These are phyloP conservation scores for Caradrina clavipalpis DNA, from an alignment of 2,888 invertebrate species.

Conservation along the genomic window DNA sequence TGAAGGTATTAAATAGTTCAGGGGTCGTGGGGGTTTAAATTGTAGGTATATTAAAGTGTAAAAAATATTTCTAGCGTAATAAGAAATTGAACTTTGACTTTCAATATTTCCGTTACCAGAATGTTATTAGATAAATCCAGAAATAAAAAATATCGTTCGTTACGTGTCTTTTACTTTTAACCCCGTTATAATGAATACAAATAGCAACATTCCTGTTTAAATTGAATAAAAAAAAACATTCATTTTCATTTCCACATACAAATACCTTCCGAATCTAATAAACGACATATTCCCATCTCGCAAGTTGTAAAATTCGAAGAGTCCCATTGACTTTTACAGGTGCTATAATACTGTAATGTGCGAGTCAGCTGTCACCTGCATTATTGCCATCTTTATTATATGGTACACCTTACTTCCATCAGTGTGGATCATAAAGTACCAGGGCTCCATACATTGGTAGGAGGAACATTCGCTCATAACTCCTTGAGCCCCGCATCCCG, in stretches of 20 bases:
- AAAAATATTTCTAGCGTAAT: too few relatives aligned
- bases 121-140: too few relatives aligned
- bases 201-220: not conserved
- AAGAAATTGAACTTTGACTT: too few relatives aligned
- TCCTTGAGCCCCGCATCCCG: constrained; percentile 32
- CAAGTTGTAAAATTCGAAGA: constrained; percentile 50
- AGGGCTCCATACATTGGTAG: constrained; percentile 35
- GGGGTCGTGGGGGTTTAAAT: too few relatives aligned
- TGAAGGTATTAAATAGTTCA: too few relatives aligned
- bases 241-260: not conserved
- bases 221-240: constrained; percentile 9
- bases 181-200: not conserved
- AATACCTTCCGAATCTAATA: constrained; percentile 29
- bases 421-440: constrained; percentile 57
- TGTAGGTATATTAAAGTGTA: too few relatives aligned
- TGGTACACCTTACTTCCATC: constrained; percentile 52
- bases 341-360: constrained; percentile 39
- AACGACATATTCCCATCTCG: constrained; percentile 44
- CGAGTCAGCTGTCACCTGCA: constrained; percentile 47
- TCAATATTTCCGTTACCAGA: too few relatives aligned
- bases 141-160: too few relatives aligned
- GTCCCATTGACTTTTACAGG: constrained; percentile 57
- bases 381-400: constrained; percentile 54
- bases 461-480: constrained; percentile 47
- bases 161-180: too few relatives aligned